These are phyloP conservation scores for Eidolon dupreanum DNA, from an alignment of 2,797 vertebrate species.

Conservation along the genomic window DNA sequence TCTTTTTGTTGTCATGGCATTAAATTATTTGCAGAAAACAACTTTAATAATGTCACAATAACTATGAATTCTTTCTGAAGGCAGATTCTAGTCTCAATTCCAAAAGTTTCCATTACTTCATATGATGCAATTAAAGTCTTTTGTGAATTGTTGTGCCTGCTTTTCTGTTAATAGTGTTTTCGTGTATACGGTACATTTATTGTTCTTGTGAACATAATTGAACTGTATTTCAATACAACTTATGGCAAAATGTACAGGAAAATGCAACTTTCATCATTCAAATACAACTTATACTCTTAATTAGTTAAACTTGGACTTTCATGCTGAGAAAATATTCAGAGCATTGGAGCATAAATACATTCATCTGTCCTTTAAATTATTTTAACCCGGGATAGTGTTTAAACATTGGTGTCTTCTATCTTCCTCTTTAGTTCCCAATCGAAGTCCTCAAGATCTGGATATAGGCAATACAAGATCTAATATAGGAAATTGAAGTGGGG, in stretches of 20 bases:
- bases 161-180: slow-evolving; percentile 43
- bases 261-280: neutral
- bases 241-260: slow-evolving; percentile 5
- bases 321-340: neutral
- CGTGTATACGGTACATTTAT: slow-evolving; percentile 12
- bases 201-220: slow-evolving; percentile 48
- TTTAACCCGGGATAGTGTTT: neutral
- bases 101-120: slow-evolving; percentile 59
- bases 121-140: slow-evolving; percentile 44
- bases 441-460: neutral
- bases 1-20: slow-evolving; percentile 64
- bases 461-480: neutral
- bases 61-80: neutral
- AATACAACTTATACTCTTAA: neutral
- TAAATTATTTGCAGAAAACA: slow-evolving; percentile 67
- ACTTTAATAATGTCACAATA: slow-evolving; percentile 56
- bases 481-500: neutral
- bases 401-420: neutral
- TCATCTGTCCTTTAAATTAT: neutral
- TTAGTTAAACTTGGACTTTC: neutral
- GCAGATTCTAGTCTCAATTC: slow-evolving; percentile 41
- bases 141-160: slow-evolving; percentile 37
- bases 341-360: neutral
- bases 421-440: neutral
- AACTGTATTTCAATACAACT: neutral